Conservation (phyloP, 2,113 vertebrate species). For the Ranitomeya imitator region DNA sequence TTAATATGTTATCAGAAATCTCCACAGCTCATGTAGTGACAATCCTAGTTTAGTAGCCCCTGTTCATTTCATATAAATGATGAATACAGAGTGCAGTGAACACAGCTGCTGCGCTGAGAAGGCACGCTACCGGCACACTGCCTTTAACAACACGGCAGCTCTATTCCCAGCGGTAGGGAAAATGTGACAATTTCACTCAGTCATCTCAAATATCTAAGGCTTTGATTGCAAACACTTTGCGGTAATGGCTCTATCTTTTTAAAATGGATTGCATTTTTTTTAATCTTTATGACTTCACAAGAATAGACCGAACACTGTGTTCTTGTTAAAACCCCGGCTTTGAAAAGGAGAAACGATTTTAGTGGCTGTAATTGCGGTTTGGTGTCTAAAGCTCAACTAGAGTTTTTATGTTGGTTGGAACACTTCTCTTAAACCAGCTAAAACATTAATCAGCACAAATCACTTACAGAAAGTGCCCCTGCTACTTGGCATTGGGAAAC, state of each 20-base stretch:
- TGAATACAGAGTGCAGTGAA: neutral
- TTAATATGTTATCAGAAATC: neutral
- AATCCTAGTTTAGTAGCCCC: too few species aligned
- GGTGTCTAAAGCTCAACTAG: slow-evolving; percentile 15
- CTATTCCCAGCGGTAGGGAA: neutral
- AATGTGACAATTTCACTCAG: neutral
- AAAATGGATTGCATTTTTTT: slow-evolving; percentile 17
- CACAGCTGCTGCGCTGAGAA: neutral
- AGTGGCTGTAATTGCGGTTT: slow-evolving; percentile 22
- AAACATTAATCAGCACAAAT: slow-evolving; percentile 45
- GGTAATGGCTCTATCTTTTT: slow-evolving; percentile 10
- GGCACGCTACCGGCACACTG: neutral
- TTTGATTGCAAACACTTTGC: slow-evolving; percentile 17
- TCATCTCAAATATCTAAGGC: neutral
- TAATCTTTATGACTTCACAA: slow-evolving; percentile 23
- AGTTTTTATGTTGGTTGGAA: slow-evolving; percentile 10
- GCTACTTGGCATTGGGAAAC: slow-evolving; percentile 21
- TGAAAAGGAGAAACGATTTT: slow-evolving; percentile 21
- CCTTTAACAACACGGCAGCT: neutral
- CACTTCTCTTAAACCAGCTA: slow-evolving; percentile 33
- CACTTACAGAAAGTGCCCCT: neutral
- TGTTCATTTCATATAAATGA: neutral
- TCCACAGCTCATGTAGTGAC: neutral
- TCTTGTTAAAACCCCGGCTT: neutral
- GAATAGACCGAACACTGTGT: neutral